Conservation (phyloP, 2,888 invertebrate genomes). For the Euphydryas editha region DNA sequence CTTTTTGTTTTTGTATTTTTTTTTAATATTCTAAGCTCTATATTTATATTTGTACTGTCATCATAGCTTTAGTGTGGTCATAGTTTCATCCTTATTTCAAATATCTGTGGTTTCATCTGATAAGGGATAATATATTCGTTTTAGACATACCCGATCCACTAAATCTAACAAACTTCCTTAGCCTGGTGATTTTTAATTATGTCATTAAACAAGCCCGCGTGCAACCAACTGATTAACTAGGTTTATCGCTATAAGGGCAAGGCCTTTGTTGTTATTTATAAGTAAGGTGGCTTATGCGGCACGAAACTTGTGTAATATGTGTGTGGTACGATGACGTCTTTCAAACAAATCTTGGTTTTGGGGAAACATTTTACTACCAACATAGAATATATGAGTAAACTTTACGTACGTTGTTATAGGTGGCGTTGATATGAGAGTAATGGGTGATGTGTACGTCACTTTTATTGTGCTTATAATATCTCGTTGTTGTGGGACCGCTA, state of each 20-base stretch:
- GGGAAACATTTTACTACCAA: slow-evolving; percentile 36
- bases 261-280: slow-evolving; percentile 70
- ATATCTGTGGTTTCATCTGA: background rate
- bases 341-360: slow-evolving; percentile 40
- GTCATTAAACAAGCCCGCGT: slow-evolving; percentile 70
- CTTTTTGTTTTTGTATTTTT: no score
- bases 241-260: slow-evolving; percentile 65
- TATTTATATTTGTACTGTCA: no score
- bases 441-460: slow-evolving; percentile 13
- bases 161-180: slow-evolving; percentile 64
- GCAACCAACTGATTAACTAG: slow-evolving; percentile 71
- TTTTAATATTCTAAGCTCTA: no score
- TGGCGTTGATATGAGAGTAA: slow-evolving; percentile 23
- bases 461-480: background rate
- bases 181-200: slow-evolving; percentile 73
- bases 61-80: no score
- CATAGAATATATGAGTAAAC: slow-evolving; percentile 39
- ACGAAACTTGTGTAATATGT: slow-evolving; percentile 50
- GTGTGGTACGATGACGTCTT: slow-evolving; percentile 40
- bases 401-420: slow-evolving; percentile 24
- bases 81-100: no score
- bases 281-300: slow-evolving; percentile 47
- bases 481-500: background rate
- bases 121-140: slow-evolving; percentile 4
- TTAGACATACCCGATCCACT: slow-evolving; percentile 45